Evolutionary conservation across 1,140 invertebrate species (phyloP).

Genomic region (Megalonaias nervosa): DNA sequence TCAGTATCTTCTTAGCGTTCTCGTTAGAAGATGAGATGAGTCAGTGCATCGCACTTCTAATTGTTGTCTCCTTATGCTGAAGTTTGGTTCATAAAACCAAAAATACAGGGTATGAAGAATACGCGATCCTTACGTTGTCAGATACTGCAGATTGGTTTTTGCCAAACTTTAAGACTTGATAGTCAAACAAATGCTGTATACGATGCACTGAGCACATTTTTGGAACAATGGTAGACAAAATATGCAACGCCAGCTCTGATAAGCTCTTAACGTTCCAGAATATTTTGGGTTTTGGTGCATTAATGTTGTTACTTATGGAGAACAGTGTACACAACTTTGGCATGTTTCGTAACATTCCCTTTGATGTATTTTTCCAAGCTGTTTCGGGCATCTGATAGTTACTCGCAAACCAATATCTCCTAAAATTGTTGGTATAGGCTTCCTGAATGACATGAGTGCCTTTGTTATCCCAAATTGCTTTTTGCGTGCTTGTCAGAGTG

Average conservation of each 20-base stretch:
- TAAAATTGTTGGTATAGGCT: not conserved
- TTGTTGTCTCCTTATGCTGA: not conserved
- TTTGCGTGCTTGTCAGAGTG: conserved; percentile 16
- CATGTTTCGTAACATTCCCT: conserved; percentile 1
- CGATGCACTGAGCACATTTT: conserved; percentile 1
- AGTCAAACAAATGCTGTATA: conserved; percentile 3
- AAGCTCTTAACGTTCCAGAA: not conserved
- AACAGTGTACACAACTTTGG: not conserved
- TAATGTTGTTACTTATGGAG: no score
- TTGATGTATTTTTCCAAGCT: not conserved
- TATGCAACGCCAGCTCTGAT: not conserved
- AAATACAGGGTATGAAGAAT: not conserved
- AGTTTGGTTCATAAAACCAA: conserved; percentile 25
- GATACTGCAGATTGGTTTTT: not conserved
- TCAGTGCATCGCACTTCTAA: conserved; percentile 13
- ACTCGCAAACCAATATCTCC: conserved; percentile 9
- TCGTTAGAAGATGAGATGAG: conserved; percentile 14
- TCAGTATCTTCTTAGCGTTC: conserved; percentile 4
- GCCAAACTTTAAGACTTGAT: not conserved
- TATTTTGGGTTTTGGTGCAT: not conserved
- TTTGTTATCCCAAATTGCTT: conserved; percentile 13
- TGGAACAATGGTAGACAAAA: not conserved
- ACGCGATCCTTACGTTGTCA: not conserved
- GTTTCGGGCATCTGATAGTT: conserved; percentile 11
- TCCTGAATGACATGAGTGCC: not conserved